phyloP scores from a whole-genome alignment of 2,888 invertebrate species.

The Hedya salicella region DNA sequence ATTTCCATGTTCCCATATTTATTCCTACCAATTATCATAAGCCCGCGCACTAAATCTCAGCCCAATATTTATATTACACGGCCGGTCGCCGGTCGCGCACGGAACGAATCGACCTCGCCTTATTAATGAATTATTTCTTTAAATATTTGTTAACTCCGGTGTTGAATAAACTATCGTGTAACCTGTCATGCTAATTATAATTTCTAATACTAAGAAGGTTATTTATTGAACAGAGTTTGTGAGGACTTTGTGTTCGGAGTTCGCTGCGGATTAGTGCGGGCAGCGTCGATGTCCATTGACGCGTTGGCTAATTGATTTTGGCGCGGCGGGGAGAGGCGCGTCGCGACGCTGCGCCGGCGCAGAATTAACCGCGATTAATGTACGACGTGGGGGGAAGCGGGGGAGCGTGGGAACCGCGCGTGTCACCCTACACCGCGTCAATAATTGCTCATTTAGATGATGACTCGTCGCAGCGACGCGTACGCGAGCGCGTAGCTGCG shows the following conservation, averaged over 20 bases:
- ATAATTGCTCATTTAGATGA: conserved; percentile 40
- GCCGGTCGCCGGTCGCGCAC: conserved; percentile 16
- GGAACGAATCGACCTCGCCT: conserved; percentile 28
- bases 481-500: background rate
- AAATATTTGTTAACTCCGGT: conserved; percentile 42
- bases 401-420: conserved; percentile 40
- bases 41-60: conserved; percentile 38
- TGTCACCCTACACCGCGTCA: conserved; percentile 41
- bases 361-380: conserved; percentile 26
- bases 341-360: conserved; percentile 20
- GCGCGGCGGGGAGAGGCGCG: conserved; percentile 5
- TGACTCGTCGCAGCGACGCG: conserved; percentile 23
- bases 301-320: conserved; percentile 33
- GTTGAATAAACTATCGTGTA: conserved; percentile 41
- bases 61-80: conserved; percentile 41
- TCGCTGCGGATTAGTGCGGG: background rate
- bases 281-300: conserved; percentile 30
- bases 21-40: conserved; percentile 39
- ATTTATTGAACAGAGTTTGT: conserved; percentile 15
- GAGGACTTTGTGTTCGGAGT: background rate
- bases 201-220: conserved; percentile 39
- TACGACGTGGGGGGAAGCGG: background rate
- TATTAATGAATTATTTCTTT: conserved; percentile 43
- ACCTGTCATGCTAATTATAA: conserved; percentile 42
- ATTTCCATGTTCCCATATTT: conserved; percentile 35